Evolutionary conservation across 2,888 invertebrate genomes (phyloP), one percentile per base, ranked within the genome.

Genomic region (Nemapogon koenigi): DNA sequence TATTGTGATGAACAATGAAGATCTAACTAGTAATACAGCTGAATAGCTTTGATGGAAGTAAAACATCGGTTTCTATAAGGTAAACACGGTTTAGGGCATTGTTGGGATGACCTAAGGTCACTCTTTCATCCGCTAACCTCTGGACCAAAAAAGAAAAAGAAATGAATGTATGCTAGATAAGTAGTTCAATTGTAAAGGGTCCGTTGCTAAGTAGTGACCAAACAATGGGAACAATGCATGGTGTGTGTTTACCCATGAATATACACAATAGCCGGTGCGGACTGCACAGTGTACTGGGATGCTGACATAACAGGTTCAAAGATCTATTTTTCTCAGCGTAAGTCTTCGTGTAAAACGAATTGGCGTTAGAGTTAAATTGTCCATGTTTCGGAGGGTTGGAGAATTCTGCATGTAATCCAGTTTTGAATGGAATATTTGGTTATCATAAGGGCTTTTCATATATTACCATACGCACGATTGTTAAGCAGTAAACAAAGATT

Each of bases 191-290:
- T 55, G 46, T 57, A 61, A 72, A 70, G 76, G 76, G 69, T 62
- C 19, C 33, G 28, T 14, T 37, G 72, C 70, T 73, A 75, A 75
- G 75, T 73, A 76, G 70, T 62, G 61, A 63, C 48, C 49, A 49
- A 57, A 78, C 76, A 76, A 76, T 68, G 52, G 59, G 53, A 49
- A 76, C 67, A 78, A 76, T 70, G 65, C 53, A 50, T 50, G 65
- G 67, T 73, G 75, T 76, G 67, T 78, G 78, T 78, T 78, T 78
- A 76, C 75, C 69, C 72, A 78, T 78, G 78, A 78, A 78, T 71
- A 71, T 68, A 64, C 55, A 75, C 71, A 76, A 76, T 68, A 49
- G 66, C 55, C 59, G 56, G 59, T 59, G 60, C 61, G 37, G 33
- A 37, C n/a, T n/a, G n/a, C 62, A 65, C 70, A 63, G 16, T 16